Evolutionary conservation across 2,888 invertebrate species (phyloP), one percentile per base, ranked within the genome.

Genomic region (Trichopria drosophilae): DNA sequence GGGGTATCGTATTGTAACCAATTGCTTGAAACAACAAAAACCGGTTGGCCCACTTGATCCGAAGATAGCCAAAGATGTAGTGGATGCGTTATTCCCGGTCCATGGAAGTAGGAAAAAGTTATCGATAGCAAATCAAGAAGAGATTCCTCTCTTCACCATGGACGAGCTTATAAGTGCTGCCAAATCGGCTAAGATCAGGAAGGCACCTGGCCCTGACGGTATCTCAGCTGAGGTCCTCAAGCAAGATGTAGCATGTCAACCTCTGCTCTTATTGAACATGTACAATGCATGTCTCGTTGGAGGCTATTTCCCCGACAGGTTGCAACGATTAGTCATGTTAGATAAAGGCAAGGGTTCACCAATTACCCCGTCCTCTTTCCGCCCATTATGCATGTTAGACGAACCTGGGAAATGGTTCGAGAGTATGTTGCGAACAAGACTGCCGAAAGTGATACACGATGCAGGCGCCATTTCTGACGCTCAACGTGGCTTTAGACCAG

Each of bases 401-500:
- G 24, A 16, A n/a, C 19, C 40, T n/a, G 29, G 29, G 15, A 29
- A 29, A 9, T 4, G 20, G 3, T 23, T 36, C 4, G 36, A 36
- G 20, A 20, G 15, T 3, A 4, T 22, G 5, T 6, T 36, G 36
- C 19, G 23, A 15, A 5, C 36, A 7, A 3, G 35, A 16, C 2
- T 35, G n/a, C 18, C 20, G 4, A 3, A 18, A n/a, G 5, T n/a
- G 3, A 16, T 35, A n/a, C n/a, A n/a, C n/a, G n/a, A n/a, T n/a
- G n/a, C n/a, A n/a, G n/a, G n/a, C n/a, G n/a, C n/a, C n/a, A n/a
- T n/a, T n/a, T n/a, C n/a, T n/a, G n/a, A n/a, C n/a, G n/a, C n/a
- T n/a, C n/a, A n/a, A n/a, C n/a, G n/a, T n/a, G 58, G 61, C 7
- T 60, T 61, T 34, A 28, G 54, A 4, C 19, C 31, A 10, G 51